These are phyloP conservation scores for Lichenostomus cassidix DNA, from an alignment of 2,113 vertebrate genomes.

Conservation along the genomic window DNA sequence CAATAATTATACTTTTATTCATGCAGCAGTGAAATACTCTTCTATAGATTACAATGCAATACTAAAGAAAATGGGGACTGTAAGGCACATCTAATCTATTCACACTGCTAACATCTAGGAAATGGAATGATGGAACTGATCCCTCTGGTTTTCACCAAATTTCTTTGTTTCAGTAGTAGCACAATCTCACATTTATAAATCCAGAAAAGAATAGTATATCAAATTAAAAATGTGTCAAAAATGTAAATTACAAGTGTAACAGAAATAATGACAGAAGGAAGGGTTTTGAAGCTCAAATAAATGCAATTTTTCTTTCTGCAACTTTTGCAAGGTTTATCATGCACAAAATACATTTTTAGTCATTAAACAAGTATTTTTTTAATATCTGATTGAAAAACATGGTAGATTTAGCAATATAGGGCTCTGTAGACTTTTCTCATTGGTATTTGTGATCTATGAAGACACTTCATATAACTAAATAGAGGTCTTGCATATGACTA, in stretches of 20 bases:
- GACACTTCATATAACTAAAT: background rate
- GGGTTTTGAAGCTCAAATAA: background rate
- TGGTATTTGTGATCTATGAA: background rate
- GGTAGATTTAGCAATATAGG: background rate
- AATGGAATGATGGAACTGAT: background rate
- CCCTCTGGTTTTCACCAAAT: background rate
- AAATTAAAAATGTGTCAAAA: background rate
- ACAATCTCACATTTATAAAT: background rate
- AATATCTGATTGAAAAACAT: background rate
- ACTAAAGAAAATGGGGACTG: background rate
- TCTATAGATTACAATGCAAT: background rate
- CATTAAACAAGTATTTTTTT: background rate
- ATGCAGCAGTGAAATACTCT: background rate
- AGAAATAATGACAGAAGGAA: background rate
- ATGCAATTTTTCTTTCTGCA: background rate
- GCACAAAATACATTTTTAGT: background rate
- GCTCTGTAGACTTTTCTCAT: background rate
- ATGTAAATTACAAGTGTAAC: background rate
- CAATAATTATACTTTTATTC: background rate
- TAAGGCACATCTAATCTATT: background rate
- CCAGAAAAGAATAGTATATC: background rate
- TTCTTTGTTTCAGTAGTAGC: background rate
- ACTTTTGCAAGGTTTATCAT: background rate
- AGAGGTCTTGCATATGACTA: background rate
- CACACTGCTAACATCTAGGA: background rate